Percentiles rank a stretch among this genome's conserved stretches.
phyloP scores from a whole-genome alignment of 1,140 invertebrate genomes.

The Cydia splendana region DNA sequence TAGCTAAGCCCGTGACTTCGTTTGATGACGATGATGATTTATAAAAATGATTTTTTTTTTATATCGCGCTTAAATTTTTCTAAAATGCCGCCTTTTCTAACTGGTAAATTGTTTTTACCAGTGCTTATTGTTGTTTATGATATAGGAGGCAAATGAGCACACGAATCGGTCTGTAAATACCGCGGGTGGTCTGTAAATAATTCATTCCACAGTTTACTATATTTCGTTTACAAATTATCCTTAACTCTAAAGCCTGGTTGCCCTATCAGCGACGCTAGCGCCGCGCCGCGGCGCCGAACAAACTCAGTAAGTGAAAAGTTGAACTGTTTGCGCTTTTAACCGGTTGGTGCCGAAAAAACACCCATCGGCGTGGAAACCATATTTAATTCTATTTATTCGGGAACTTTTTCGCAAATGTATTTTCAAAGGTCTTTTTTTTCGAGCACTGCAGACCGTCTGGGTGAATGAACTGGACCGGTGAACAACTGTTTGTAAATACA shows the following conservation, averaged over 20 bases:
- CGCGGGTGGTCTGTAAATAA: no score
- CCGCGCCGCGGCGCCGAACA: constrained; percentile 37
- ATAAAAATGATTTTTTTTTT: no score
- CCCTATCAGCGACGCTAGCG: constrained; percentile 35
- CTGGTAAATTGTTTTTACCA: no score
- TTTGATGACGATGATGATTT: no score
- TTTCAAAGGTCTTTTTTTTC: background rate
- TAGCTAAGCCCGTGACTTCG: no score
- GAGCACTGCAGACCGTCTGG: background rate
- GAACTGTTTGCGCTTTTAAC: constrained; percentile 53
- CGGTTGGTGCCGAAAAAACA: constrained; percentile 46
- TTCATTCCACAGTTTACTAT: no score
- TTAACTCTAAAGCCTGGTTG: background rate
- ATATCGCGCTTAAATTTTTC: no score
- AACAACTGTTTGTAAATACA: background rate
- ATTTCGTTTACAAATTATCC: background rate
- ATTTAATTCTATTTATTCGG: constrained; percentile 51
- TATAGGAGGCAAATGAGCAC: no score
- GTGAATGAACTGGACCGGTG: no score
- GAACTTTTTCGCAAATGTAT: constrained; percentile 38
- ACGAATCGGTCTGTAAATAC: no score
- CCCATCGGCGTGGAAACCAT: constrained; percentile 45
- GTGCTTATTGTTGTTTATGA: no score
- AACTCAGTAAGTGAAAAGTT: constrained; percentile 63
- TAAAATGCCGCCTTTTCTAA: no score